Conservation (phyloP, 2,888 invertebrate genomes). For the Drosophila meridionalis region DNA sequence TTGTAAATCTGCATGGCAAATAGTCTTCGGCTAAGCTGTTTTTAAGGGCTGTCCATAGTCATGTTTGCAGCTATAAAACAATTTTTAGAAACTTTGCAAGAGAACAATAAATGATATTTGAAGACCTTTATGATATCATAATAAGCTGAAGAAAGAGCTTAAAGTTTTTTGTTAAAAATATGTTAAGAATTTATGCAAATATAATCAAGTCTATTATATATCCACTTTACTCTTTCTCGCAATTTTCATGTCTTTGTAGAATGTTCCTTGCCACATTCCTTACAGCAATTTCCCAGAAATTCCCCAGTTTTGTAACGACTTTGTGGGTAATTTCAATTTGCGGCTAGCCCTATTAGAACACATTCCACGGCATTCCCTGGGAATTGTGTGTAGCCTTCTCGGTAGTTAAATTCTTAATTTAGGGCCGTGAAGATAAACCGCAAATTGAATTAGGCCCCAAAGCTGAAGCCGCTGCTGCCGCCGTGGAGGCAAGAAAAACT, state of each 20-base stretch:
- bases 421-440: slow-evolving; percentile 51
- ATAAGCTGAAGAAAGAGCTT: no score
- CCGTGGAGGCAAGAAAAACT: slow-evolving; percentile 29
- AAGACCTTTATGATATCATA: not conserved
- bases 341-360: slow-evolving; percentile 24
- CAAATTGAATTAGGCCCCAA: slow-evolving; percentile 73
- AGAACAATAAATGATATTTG: not conserved
- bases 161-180: not conserved
- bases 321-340: slow-evolving; percentile 43
- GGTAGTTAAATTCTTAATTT: slow-evolving; percentile 44
- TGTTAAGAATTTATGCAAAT: slow-evolving; percentile 3
- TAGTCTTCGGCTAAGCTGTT: slow-evolving; percentile 1
- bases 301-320: slow-evolving; percentile 7
- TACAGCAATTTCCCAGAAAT: slow-evolving; percentile 31
- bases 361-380: slow-evolving; percentile 43
- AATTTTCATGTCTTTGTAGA: not conserved
- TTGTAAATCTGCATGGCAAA: slow-evolving; percentile 8
- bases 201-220: not conserved
- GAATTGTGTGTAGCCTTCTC: slow-evolving; percentile 28
- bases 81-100: not conserved
- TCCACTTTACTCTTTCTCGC: not conserved
- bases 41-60: not conserved
- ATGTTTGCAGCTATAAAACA: not conserved
- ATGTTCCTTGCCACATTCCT: slow-evolving; percentile 33
- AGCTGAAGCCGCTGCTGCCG: slow-evolving; percentile 15